These are phyloP conservation scores for Solea solea DNA, from an alignment of 2,113 vertebrate genomes.

Conservation along the genomic window DNA sequence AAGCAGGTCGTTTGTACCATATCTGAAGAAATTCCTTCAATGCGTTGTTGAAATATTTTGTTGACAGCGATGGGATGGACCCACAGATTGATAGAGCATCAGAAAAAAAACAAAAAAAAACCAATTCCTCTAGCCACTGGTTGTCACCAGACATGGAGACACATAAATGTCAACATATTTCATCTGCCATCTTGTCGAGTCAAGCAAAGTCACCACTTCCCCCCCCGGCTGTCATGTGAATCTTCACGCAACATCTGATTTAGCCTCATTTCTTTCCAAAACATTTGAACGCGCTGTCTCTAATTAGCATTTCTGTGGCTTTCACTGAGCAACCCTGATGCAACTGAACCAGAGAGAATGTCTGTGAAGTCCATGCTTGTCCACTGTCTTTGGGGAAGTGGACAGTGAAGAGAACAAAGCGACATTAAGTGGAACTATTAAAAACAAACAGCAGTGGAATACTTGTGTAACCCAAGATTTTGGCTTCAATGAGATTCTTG, in stretches of 20 bases:
- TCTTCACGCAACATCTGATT: constrained; percentile 9
- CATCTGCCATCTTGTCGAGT: constrained; percentile 26
- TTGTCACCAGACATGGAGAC: no score
- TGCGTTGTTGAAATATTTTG: background rate
- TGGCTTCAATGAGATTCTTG: no score
- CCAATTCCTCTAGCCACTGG: no score
- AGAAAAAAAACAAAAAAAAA: background rate
- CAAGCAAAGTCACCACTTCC: background rate
- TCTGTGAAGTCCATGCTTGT: background rate
- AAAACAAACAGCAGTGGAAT: no score
- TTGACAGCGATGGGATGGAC: no score
- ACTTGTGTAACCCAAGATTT: no score
- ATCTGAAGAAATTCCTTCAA: no score
- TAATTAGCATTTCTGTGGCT: constrained; percentile 27
- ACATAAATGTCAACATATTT: constrained; percentile 24
- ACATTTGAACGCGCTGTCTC: constrained; percentile 4
- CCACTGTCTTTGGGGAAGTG: background rate
- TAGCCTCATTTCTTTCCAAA: constrained; percentile 27
- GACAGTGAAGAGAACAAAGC: no score
- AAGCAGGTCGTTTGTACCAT: no score
- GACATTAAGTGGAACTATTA: no score
- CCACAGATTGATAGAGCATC: no score
- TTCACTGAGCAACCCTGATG: background rate
- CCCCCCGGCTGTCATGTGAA: constrained; percentile 13
- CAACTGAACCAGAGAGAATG: background rate